Percentiles rank a stretch among this genome's conserved stretches.
Conservation (phyloP, 2,888 invertebrate species). For the Colostygia pectinataria region DNA sequence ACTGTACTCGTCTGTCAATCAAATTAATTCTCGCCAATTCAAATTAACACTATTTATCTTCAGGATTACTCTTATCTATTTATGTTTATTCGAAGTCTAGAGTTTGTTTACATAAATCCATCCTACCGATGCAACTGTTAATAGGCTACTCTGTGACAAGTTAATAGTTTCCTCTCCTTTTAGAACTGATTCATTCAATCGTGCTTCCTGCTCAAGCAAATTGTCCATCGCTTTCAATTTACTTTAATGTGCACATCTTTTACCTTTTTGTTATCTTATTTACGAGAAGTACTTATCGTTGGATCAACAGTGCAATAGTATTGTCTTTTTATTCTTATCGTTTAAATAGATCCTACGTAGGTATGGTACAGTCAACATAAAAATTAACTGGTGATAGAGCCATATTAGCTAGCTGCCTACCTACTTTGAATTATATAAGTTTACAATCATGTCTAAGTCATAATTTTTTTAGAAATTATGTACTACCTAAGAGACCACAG, state of each 20-base stretch:
- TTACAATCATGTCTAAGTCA: too few relatives aligned
- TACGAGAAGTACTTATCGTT: constrained; percentile 1
- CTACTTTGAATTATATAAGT: too few relatives aligned
- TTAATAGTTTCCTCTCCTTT: constrained; percentile 76
- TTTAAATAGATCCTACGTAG: neutral
- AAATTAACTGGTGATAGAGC: too few relatives aligned
- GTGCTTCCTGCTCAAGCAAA: constrained; percentile 47
- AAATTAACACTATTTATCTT: constrained; percentile 20
- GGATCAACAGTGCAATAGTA: neutral
- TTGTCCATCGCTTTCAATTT: constrained; percentile 36
- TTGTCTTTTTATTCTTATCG: too few relatives aligned
- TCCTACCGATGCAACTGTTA: constrained; percentile 63
- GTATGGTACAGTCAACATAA: too few relatives aligned
- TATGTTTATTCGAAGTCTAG: constrained; percentile 38
- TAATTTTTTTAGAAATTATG: too few relatives aligned
- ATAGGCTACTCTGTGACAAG: constrained; percentile 67
- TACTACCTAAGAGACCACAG: too few relatives aligned
- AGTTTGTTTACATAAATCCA: constrained; percentile 61
- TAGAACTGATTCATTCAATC: constrained; percentile 51
- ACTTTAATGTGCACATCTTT: constrained; percentile 17
- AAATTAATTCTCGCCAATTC: neutral
- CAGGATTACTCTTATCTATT: constrained; percentile 49
- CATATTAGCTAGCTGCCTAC: too few relatives aligned
- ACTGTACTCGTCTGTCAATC: neutral
- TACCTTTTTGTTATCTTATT: neutral